These are phyloP conservation scores for Odontocolon sp. DNA, from an alignment of 2,888 invertebrate species.

Conservation along the genomic window DNA sequence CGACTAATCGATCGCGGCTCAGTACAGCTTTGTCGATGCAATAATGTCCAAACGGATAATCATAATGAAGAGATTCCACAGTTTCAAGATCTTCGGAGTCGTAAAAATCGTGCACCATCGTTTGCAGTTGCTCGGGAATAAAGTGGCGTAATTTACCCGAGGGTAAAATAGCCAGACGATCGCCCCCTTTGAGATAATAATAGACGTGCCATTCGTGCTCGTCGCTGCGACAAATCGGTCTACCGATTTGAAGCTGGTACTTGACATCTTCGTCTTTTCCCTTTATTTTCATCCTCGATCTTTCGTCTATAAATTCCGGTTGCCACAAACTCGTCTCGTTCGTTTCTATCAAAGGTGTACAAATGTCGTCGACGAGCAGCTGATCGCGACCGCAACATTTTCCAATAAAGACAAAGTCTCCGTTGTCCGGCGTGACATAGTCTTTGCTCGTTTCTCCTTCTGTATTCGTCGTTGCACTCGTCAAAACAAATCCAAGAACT, in stretches of 20 bases:
- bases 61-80: slow-evolving; percentile 82
- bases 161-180: slow-evolving; percentile 82
- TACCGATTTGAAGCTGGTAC: slow-evolving; percentile 73
- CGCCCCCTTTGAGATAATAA: slow-evolving; percentile 70
- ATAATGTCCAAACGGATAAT: slow-evolving; percentile 89
- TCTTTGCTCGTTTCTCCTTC: slow-evolving; percentile 44
- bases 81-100: slow-evolving; percentile 82
- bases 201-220: slow-evolving; percentile 78
- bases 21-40: slow-evolving; percentile 89
- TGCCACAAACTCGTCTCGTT: slow-evolving; percentile 74
- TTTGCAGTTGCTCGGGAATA: slow-evolving; percentile 74
- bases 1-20: slow-evolving; percentile 82
- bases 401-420: slow-evolving; percentile 84
- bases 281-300: background rate
- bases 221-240: slow-evolving; percentile 72
- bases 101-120: slow-evolving; percentile 80
- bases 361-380: slow-evolving; percentile 86
- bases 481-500: slow-evolving; percentile 28
- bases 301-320: slow-evolving; percentile 72
- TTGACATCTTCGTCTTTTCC: slow-evolving; percentile 43
- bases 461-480: slow-evolving; percentile 50
- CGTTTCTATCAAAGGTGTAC: slow-evolving; percentile 83
- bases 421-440: slow-evolving; percentile 36
- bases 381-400: slow-evolving; percentile 91
- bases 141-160: slow-evolving; percentile 89